Percentiles rank a stretch among this genome's conserved stretches.
Conservation (phyloP, 1,140 invertebrate species). For the Galendromus occidentalis region DNA sequence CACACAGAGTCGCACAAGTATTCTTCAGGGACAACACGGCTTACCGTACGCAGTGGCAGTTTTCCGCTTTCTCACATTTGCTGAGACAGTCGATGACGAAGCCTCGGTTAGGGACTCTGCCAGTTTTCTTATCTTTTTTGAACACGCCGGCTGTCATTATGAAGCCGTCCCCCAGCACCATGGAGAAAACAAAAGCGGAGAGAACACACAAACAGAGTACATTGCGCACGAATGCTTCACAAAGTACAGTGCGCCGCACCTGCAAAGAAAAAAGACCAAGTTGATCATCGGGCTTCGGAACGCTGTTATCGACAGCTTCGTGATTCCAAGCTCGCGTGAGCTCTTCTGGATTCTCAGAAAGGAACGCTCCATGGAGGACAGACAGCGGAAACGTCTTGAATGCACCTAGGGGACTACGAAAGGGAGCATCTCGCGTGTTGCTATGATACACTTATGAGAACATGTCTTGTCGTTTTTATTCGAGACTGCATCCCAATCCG, state of each 20-base stretch:
- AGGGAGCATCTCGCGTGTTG: too few species aligned
- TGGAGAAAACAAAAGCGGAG: neutral
- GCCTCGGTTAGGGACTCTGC: neutral
- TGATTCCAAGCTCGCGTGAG: too few species aligned
- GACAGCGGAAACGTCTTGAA: too few species aligned
- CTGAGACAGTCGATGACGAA: conserved; percentile 6
- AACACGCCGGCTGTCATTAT: conserved; percentile 7
- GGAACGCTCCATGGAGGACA: too few species aligned
- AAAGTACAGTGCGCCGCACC: neutral
- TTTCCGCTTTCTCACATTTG: neutral
- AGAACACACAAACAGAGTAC: neutral
- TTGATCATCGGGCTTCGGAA: too few species aligned
- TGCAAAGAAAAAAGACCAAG: neutral
- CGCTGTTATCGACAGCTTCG: too few species aligned
- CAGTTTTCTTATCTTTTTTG: neutral
- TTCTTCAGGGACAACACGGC: neutral
- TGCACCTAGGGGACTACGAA: too few species aligned
- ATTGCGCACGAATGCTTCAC: conserved; percentile 1
- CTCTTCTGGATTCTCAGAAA: too few species aligned
- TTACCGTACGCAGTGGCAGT: neutral
- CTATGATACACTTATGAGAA: too few species aligned
- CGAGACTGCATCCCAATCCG: too few species aligned
- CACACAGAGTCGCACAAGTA: too few species aligned
- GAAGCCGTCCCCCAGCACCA: neutral
- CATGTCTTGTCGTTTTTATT: too few species aligned